Evolutionary conservation across 2,113 vertebrate species (phyloP).

Genomic region (Sinocyclocheilus anophthalmus): DNA sequence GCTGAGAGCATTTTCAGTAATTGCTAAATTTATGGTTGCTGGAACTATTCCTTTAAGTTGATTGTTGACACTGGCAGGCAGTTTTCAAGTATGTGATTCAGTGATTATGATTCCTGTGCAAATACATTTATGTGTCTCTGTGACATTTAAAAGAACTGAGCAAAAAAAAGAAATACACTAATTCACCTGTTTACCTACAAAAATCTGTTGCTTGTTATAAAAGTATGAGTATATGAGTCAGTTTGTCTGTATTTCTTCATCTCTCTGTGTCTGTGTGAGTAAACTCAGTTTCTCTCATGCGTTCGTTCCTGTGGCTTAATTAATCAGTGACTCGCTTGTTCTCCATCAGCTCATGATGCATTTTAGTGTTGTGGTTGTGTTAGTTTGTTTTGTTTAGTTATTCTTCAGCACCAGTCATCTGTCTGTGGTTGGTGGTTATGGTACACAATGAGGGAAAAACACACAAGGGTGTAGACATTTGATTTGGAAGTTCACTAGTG

Average conservation of each 20-base stretch:
- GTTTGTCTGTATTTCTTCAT: not conserved
- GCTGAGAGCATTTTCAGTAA: no score
- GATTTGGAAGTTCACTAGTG: no score
- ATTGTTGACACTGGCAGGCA: not conserved
- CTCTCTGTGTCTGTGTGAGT: not conserved
- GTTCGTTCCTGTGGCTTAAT: not conserved
- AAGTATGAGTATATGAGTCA: not conserved
- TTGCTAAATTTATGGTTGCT: no score
- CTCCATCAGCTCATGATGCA: no score
- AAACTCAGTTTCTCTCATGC: not conserved
- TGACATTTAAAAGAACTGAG: not conserved
- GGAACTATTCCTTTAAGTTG: not conserved
- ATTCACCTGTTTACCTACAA: not conserved
- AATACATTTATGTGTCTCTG: not conserved
- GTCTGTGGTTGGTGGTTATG: no score
- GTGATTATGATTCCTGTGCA: not conserved
- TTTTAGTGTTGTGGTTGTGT: no score
- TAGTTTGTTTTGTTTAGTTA: no score
- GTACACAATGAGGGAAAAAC: no score
- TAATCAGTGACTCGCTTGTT: no score
- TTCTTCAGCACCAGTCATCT: no score
- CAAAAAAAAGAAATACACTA: not conserved
- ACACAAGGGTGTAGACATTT: no score
- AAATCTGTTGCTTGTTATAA: not conserved
- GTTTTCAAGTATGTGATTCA: not conserved